Evolutionary conservation across 1,140 invertebrate genomes (phyloP), one percentile per base, ranked within the genome.

Genomic region (Parasteatoda tepidariorum): DNA sequence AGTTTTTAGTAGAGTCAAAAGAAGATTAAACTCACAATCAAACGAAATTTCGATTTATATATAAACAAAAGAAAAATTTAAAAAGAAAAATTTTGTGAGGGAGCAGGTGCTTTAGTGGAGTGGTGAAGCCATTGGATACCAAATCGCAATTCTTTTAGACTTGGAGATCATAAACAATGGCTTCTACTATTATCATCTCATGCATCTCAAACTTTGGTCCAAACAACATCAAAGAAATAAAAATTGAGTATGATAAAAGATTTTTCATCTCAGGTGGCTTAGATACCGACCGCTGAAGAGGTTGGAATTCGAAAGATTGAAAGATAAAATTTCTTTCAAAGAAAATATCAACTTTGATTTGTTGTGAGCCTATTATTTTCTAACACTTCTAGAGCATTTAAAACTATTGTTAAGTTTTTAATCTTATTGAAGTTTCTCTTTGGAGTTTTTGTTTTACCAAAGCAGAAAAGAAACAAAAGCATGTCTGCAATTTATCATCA

Each of bases 161-260:
- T 74, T 26, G 57, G 48, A 79, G 62, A 79, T 79, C 76, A 68
- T 68, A 68, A 79, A 68, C 76, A 79, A 79, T 31, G 28, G 62
- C 30, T 79, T 26, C 76, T 55, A 3, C 33, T 64, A 68, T 79
- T 79, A 79, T 64, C 76, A 79, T 79, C 76, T 79, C 64, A 79
- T 79, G 38, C 76, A 79, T 79, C 70, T 54, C 11, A 68, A 79
- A 79, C 76, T 68, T 68, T 24, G 76, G 76, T 67, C 76, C 67
- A 68, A 68, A 68, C 66, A 79, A 79, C 68, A 54, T 78, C 34
- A 54, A 31, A 78, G 57, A 62, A 31, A 28, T 38, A 28, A 48
- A 48, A 18, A 48, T 18, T 48, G 38, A 48, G 38, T 13, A 48
- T 13, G 38, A 22, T 30, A 24, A 24, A 71, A 41, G 68, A 71